Evolutionary conservation across 2,113 vertebrate genomes (phyloP), one percentile per base, ranked within the genome.

Genomic region (Vidua macroura): DNA sequence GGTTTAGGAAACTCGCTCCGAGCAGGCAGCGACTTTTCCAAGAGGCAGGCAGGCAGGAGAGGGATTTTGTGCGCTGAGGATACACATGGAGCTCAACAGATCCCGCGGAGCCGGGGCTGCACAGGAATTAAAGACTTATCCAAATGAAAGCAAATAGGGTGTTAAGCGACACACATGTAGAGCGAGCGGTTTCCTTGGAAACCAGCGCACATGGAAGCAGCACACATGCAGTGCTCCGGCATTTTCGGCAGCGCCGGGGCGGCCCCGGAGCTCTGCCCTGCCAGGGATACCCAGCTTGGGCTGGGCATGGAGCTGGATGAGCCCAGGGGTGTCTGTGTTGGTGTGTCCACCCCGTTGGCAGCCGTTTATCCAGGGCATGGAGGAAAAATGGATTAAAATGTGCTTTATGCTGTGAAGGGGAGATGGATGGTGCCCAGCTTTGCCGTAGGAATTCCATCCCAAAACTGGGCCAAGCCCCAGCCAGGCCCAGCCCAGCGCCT

Each of bases 121-220:
- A 13, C 83, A 83, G 93, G 96, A 96, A 97, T 96, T 96, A 97
- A 96, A 96, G 96, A 93, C 91, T 96, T 94, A 92, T 72, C 96
- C 95, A 81, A 96, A 96, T 27, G 94, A 96, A 93, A 97, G 96
- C 96, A 96, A 95, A 95, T 12, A 59, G 96, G 96, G 96, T 96
- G 97, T 96, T 95, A 96, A 97, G 96, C 35, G 46, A 96, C 97
- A 97, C 96, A 95, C 97, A 96, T 96, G 97, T 95, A 96, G 95
- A 95, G 95, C 70, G 87, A 95, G 93, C 49, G 46, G 97, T 97
- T 97, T 95, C 97, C 97, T 92, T 96, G 97, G 97, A 95, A 97
- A 97, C 97, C 85, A 13, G 88, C 17, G 27, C 94, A 95, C 93
- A 97, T 94, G 95, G 95, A 92, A 93, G 80, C 53, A 1, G 94